Percentiles rank a stretch among this genome's conserved stretches.
Conservation (phyloP, 2,797 vertebrate species). For the Ceryle rudis region DNA sequence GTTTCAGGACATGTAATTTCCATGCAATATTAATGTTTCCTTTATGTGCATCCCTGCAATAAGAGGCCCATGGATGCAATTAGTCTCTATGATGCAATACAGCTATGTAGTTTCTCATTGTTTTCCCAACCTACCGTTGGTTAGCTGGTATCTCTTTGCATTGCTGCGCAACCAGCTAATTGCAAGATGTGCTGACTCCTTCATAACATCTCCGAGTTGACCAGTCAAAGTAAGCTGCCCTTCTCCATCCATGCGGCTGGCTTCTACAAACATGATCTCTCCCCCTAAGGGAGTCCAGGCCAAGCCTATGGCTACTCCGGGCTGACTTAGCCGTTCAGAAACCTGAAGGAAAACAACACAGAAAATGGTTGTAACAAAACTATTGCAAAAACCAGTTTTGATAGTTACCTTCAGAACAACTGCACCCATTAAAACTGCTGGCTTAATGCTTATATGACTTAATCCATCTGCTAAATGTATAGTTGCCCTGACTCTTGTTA, state of each 20-base stretch:
- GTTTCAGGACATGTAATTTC: neutral
- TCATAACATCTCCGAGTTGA: slow-evolving; percentile 95
- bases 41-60: accelerated
- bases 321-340: slow-evolving; percentile 90
- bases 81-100: accelerated
- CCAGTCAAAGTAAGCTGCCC: slow-evolving; percentile 94
- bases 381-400: accelerated
- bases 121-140: slow-evolving; percentile 82
- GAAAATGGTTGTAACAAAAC: neutral
- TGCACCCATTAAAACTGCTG: neutral
- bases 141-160: slow-evolving; percentile 90
- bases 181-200: slow-evolving; percentile 95
- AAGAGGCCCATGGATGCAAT: neutral
- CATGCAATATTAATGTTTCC: neutral
- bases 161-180: slow-evolving; percentile 97
- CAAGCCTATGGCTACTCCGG: slow-evolving; percentile 93
- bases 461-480: neutral
- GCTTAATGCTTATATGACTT: neutral
- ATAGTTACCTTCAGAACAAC: neutral
- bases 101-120: accelerated
- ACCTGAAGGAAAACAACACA: slow-evolving; percentile 79
- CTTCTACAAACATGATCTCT: slow-evolving; percentile 98
- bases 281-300: slow-evolving; percentile 96
- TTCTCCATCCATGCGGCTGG: slow-evolving; percentile 95
- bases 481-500: neutral